Evolutionary conservation across 2,113 vertebrate genomes (phyloP).

Genomic region (Holacanthus passer): DNA sequence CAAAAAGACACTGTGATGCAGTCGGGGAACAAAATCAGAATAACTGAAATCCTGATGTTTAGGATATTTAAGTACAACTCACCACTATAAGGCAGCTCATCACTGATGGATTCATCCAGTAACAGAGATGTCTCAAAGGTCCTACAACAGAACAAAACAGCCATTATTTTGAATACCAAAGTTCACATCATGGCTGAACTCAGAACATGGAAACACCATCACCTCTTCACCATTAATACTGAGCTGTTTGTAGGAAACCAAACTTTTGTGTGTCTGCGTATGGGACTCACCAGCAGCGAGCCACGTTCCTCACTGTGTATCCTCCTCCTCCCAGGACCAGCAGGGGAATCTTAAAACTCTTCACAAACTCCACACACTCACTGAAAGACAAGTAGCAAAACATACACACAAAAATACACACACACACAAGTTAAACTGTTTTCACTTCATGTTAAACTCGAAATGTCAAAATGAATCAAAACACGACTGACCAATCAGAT

Average conservation of each 20-base stretch:
- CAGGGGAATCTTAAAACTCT: slow-evolving; percentile 97
- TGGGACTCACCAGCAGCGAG: slow-evolving; percentile 92
- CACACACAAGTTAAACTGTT: background rate
- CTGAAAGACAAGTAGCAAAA: slow-evolving; percentile 74
- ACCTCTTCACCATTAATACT: background rate
- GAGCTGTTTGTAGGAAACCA: background rate
- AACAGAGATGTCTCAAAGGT: slow-evolving; percentile 96
- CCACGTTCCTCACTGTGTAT: slow-evolving; percentile 97
- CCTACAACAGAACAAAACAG: slow-evolving; percentile 79
- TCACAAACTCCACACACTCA: slow-evolving; percentile 98
- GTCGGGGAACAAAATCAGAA: too few relatives aligned
- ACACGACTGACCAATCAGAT: background rate
- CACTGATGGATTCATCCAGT: slow-evolving; percentile 96
- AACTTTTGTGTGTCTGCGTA: background rate
- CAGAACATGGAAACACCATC: background rate
- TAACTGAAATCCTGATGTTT: too few relatives aligned
- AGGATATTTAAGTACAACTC: slow-evolving; percentile 57
- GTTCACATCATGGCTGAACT: background rate
- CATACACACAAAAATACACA: background rate
- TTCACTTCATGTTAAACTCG: too few relatives aligned
- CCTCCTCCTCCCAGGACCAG: slow-evolving; percentile 97
- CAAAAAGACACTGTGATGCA: background rate
- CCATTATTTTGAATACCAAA: background rate
- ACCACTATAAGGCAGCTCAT: slow-evolving; percentile 98
- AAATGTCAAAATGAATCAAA: too few relatives aligned